Evolutionary conservation across 2,888 invertebrate genomes (phyloP), one percentile per base, ranked within the genome.

Genomic region (Reticulitermes lucifugus): DNA sequence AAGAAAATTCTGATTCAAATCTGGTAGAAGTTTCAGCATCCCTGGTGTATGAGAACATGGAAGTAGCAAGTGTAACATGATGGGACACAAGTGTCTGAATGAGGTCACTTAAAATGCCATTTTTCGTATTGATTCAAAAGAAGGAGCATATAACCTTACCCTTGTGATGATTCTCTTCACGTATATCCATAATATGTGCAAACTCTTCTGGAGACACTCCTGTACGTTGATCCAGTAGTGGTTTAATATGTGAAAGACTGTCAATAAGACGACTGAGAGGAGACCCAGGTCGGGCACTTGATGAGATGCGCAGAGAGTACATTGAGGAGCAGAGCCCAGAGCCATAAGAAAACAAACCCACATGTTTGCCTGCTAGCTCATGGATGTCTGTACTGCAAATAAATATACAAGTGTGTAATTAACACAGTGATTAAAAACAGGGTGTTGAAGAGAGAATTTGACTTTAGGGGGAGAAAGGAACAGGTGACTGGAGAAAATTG

Each of bases 301-400:
- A 92, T 21, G 95, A 93, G 73, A 98, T 93, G 82, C 94, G 94
- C 81, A 99, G 92, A 0, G 98, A 98, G 90, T 96, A 99, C 96
- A 99, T 96, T 2, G 98, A 96, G 0, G 98, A 96, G 59, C 98
- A 98, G 25, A 98, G 91, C 0, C 99, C 99, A 0, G 99, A 99
- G 0, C 99, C 99, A 90, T 99, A 99, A 0, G 99, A 99, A 91
- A 99, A 99, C 83, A 99, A 90, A 1, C 95, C 96, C 87, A 99
- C 93, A 88, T 96, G 95, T 89, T 95, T 95, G 10, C 97, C 98
- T 65, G 95, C 93, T 83, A 99, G 91, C 88, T 96, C 93, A 21
- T 92, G 91, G 0, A 94, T 91, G 5, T 93, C 91, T 90, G 94
- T 94, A 89, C 95, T 81, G 81, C 41, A 79, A 79, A 59, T 77